phyloP scores from a whole-genome alignment of 2,888 invertebrate genomes.

The Leucania comma region DNA sequence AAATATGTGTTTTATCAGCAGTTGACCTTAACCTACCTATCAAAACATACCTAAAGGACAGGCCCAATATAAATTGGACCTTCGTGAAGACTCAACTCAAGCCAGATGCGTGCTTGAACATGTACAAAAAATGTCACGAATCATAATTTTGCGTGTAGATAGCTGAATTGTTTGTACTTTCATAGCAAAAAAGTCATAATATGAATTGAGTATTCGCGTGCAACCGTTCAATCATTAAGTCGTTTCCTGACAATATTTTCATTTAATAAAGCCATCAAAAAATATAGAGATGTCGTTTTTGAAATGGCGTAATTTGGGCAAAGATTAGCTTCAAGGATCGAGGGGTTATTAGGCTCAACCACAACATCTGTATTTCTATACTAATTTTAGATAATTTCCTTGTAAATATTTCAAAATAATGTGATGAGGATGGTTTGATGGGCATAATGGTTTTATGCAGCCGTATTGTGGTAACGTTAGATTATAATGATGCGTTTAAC shows the following conservation, averaged over 20 bases:
- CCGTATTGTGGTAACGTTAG: slow-evolving; percentile 50
- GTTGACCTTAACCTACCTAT: background rate
- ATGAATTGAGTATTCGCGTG: slow-evolving; percentile 61
- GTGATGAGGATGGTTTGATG: slow-evolving; percentile 40
- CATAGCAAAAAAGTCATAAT: slow-evolving; percentile 22
- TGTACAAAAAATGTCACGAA: slow-evolving; percentile 35
- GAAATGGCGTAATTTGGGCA: slow-evolving; percentile 63
- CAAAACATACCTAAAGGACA: background rate
- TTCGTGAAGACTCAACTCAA: slow-evolving; percentile 2
- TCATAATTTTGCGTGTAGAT: slow-evolving; percentile 31
- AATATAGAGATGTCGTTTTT: slow-evolving; percentile 54
- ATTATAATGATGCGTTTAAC: slow-evolving; percentile 29
- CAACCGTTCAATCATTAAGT: slow-evolving; percentile 46
- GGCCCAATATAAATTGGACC: background rate
- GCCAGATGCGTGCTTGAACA: slow-evolving; percentile 8
- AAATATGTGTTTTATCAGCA: too few species aligned
- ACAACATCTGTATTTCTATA: slow-evolving; percentile 62
- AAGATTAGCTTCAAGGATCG: slow-evolving; percentile 64
- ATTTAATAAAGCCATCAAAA: slow-evolving; percentile 78
- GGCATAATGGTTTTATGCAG: slow-evolving; percentile 37
- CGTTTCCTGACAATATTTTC: slow-evolving; percentile 59
- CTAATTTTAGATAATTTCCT: slow-evolving; percentile 62
- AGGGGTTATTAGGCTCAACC: slow-evolving; percentile 57
- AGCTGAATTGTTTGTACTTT: slow-evolving; percentile 12
- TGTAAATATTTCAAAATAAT: slow-evolving; percentile 56